These are phyloP conservation scores for Ictalurus furcatus DNA, from an alignment of 2,113 vertebrate species.

Conservation along the genomic window DNA sequence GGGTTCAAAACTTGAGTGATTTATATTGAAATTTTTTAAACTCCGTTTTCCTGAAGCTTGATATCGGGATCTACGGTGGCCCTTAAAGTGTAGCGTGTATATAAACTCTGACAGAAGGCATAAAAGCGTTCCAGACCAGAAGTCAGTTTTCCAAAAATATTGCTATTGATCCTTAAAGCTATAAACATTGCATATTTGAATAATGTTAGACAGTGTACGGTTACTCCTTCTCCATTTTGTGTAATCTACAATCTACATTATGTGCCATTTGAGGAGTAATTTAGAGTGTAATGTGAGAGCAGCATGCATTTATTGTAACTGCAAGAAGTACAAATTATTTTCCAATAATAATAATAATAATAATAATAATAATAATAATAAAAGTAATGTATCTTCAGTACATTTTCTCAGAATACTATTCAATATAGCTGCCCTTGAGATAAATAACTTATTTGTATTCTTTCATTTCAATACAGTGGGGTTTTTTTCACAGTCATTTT, in stretches of 20 bases:
- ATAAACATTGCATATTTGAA: neutral
- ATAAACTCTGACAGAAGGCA: neutral
- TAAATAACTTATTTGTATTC: neutral
- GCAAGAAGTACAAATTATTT: neutral
- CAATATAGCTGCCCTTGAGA: neutral
- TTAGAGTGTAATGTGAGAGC: neutral
- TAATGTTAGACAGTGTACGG: neutral
- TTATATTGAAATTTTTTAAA: neutral
- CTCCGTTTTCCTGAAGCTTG: neutral
- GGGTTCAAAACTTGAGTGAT: neutral
- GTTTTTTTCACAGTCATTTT: neutral
- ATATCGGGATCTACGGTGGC: neutral
- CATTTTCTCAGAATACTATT: neutral
- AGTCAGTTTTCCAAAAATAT: neutral
- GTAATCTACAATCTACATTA: neutral
- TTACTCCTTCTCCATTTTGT: neutral
- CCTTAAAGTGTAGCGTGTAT: neutral
- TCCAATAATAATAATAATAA: neutral
- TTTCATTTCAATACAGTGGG: neutral
- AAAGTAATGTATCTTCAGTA: neutral
- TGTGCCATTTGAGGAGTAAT: neutral
- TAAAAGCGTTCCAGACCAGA: neutral
- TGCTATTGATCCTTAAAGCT: no score
- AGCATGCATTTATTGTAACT: neutral
- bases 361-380: neutral